phyloP scores from a whole-genome alignment of 2,113 vertebrate genomes.

The Nematolebias whitei region DNA sequence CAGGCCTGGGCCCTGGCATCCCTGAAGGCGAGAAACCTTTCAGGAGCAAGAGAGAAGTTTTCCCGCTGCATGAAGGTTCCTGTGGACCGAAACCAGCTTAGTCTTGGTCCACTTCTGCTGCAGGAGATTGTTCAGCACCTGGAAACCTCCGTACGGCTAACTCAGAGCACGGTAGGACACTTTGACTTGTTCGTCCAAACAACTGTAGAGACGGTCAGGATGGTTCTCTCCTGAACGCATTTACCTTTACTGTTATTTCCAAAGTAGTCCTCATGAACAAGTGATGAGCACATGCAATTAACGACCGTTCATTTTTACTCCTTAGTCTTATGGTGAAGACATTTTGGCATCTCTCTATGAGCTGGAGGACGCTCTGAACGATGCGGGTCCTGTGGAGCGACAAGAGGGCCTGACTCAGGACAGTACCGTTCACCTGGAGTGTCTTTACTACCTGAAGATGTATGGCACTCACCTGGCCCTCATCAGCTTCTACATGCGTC shows the following conservation, averaged over 20 bases:
- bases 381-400: slow-evolving; percentile 77
- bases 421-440: slow-evolving; percentile 87
- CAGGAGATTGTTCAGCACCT: slow-evolving; percentile 93
- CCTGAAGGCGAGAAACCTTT: slow-evolving; percentile 90
- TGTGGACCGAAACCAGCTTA: slow-evolving; percentile 91
- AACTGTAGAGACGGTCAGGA: too few relatives aligned
- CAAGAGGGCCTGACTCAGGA: slow-evolving; percentile 81
- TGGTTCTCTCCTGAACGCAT: too few relatives aligned
- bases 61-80: slow-evolving; percentile 89
- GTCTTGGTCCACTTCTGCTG: slow-evolving; percentile 83
- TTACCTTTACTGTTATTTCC: background rate
- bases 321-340: slow-evolving; percentile 77
- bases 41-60: slow-evolving; percentile 91
- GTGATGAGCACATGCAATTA: too few relatives aligned
- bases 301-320: background rate
- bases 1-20: slow-evolving; percentile 96
- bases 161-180: slow-evolving; percentile 77
- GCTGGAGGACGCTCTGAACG: slow-evolving; percentile 85
- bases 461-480: slow-evolving; percentile 92
- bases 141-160: slow-evolving; percentile 84
- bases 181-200: background rate
- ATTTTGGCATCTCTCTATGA: slow-evolving; percentile 90
- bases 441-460: slow-evolving; percentile 90
- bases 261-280: too few relatives aligned
- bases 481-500: slow-evolving; percentile 92